Conservation (phyloP, 2,797 vertebrate species). For the Eulemur mongoz region DNA sequence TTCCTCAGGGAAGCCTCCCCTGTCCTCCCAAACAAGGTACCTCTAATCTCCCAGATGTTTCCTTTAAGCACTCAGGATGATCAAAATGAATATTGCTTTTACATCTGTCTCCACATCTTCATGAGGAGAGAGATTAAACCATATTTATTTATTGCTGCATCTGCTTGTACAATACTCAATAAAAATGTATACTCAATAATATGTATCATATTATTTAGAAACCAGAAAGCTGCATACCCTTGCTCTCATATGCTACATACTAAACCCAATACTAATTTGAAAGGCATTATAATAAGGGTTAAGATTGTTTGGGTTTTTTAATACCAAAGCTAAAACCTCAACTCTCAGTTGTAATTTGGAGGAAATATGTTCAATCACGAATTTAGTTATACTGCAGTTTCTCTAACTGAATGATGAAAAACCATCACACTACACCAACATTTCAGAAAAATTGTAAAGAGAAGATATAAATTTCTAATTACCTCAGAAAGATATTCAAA, state of each 20-base stretch:
- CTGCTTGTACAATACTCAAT: not conserved
- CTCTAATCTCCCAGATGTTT: constrained; percentile 34
- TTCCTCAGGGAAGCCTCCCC: constrained; percentile 7
- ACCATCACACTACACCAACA: not conserved
- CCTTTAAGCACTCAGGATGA: constrained; percentile 33
- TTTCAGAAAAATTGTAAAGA: not conserved
- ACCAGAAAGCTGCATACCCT: not conserved
- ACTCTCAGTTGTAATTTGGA: constrained; percentile 35
- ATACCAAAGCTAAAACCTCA: not conserved
- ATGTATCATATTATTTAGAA: not conserved
- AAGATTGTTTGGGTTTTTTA: not conserved
- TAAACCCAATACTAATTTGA: constrained; percentile 14
- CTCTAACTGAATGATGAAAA: constrained; percentile 46
- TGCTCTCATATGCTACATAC: not conserved
- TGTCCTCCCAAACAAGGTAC: not conserved
- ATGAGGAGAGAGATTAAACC: not conserved
- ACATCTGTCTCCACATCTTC: not conserved
- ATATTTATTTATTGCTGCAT: not conserved
- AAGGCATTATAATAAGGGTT: not conserved
- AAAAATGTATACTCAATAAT: not conserved
- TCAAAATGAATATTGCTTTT: constrained; percentile 54
- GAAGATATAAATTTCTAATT: constrained; percentile 16
- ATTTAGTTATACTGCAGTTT: constrained; percentile 39
- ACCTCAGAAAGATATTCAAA: not conserved
- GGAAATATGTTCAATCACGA: constrained; percentile 30